Conservation (phyloP, 1,140 invertebrate species). For the Megathymus violae region DNA sequence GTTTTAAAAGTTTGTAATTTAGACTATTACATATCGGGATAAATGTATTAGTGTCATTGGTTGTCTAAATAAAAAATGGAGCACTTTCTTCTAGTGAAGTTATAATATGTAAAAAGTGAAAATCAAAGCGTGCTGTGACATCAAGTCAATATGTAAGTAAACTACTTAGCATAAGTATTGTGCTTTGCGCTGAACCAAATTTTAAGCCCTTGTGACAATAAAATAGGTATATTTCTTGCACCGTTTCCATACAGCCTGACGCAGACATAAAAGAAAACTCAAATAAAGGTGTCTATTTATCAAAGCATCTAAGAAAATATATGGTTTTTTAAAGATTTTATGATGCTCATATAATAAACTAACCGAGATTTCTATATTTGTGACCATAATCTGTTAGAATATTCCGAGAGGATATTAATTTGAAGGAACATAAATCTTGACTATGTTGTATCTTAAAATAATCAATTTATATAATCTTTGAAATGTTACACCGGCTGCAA, state of each 20-base stretch:
- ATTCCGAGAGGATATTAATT: too few relatives aligned
- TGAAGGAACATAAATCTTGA: too few relatives aligned
- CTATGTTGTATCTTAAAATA: too few relatives aligned
- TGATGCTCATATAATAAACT: too few relatives aligned
- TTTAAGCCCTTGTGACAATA: constrained; percentile 66
- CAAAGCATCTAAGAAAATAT: too few relatives aligned
- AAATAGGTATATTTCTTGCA: constrained; percentile 40
- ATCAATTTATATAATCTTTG: neutral
- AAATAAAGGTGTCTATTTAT: too few relatives aligned
- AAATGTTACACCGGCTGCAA: constrained; percentile 1
- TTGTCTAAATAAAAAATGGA: constrained; percentile 2
- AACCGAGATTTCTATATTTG: too few relatives aligned
- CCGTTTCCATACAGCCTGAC: constrained; percentile 30
- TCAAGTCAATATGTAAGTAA: constrained; percentile 75
- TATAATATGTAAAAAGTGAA: constrained; percentile 49
- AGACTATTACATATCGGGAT: neutral
- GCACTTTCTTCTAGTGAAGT: constrained; percentile 45
- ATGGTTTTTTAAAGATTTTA: too few relatives aligned
- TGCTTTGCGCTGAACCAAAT: constrained; percentile 67
- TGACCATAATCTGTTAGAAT: too few relatives aligned
- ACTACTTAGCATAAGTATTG: constrained; percentile 58
- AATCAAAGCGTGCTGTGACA: constrained; percentile 76
- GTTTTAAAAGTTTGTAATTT: neutral
- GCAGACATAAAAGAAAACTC: constrained; percentile 6
- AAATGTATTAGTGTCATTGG: neutral